Base-by-base conservation (phyloP, 2,888 invertebrate genomes). In the Yponomeuta cagnagella region DNA sequence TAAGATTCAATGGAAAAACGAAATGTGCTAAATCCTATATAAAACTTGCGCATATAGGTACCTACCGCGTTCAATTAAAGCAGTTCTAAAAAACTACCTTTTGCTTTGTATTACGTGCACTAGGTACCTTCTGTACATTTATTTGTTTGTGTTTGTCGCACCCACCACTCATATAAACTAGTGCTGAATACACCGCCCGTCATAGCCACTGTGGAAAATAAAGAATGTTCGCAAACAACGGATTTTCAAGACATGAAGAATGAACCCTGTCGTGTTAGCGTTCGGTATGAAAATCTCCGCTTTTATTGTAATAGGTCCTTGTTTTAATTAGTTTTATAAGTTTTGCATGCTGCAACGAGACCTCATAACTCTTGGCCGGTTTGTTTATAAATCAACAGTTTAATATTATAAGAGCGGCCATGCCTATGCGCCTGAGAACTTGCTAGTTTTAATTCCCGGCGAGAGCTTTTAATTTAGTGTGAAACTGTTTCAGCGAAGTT, bases 391-490 rank as follows among this genome's bases (percentile, higher is more conserved):
- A 88, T 88, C 87, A 88, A 81, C 83, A 84, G 80, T 67, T 86
- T 89, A 88, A 88, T 89, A 88, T 83, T 78, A 87, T 86, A 86
- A 87, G 65, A 84, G 82, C 83, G 78, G 81, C 81, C 82, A 79
- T 81, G 86, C 85, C 86, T 85, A 85, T 82, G 79, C 82, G 85
- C 85, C 84, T 84, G 81, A 82, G 84, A 87, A 87, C 82, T 87
- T 81, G 76, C 79, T 77, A 77, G 80, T 85, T 88, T 88, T 87
- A 88, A 88, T 88, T 88, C 80, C 84, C 78, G 77, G 81, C 81
- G 80, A 85, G 82, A 82, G 82, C 82, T 87, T 89, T 89, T 88
- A 87, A 89, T 89, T 87, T 86, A 84, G 82, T 82, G 79, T 77
- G 79, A 82, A 85, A 87, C 84, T 83, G 85, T 84, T 88, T 82